These are phyloP conservation scores for Eulemur coronatus DNA, from an alignment of 2,797 vertebrate genomes.

Conservation along the genomic window DNA sequence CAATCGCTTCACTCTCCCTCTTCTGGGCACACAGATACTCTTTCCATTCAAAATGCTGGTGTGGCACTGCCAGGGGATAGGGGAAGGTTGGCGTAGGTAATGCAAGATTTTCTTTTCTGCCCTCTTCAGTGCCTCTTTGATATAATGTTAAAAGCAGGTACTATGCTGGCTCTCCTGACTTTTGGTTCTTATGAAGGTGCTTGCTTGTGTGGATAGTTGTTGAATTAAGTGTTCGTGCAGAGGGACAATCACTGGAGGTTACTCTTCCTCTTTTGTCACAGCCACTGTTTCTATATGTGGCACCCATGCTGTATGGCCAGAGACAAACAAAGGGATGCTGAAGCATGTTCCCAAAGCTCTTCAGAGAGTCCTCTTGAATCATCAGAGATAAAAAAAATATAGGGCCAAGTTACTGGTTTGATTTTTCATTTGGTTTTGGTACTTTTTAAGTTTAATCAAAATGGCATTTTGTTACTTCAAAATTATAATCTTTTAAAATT, in stretches of 20 bases:
- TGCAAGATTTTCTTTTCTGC: neutral
- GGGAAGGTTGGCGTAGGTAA: neutral
- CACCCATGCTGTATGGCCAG: neutral
- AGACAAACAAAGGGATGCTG: neutral
- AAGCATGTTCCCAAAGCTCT: neutral
- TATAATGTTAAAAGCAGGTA: neutral
- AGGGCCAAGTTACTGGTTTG: neutral
- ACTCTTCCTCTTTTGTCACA: neutral
- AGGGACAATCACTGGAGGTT: neutral
- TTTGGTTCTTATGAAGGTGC: neutral
- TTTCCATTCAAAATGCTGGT: neutral
- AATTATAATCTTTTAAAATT: constrained; percentile 15
- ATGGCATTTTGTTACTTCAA: constrained; percentile 16
- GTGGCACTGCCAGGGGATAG: neutral
- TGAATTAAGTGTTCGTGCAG: neutral
- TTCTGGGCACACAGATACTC: neutral
- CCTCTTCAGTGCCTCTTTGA: neutral
- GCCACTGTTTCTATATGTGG: neutral
- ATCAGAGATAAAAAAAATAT: neutral
- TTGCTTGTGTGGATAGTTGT: neutral
- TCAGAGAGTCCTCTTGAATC: neutral
- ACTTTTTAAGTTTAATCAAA: constrained; percentile 35
- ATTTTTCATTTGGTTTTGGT: constrained; percentile 40
- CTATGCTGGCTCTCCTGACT: neutral
- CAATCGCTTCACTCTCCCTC: neutral